Evolutionary conservation across 2,888 invertebrate genomes (phyloP), one percentile per base, ranked within the genome.

Genomic region (Ectemnius lituratus): DNA sequence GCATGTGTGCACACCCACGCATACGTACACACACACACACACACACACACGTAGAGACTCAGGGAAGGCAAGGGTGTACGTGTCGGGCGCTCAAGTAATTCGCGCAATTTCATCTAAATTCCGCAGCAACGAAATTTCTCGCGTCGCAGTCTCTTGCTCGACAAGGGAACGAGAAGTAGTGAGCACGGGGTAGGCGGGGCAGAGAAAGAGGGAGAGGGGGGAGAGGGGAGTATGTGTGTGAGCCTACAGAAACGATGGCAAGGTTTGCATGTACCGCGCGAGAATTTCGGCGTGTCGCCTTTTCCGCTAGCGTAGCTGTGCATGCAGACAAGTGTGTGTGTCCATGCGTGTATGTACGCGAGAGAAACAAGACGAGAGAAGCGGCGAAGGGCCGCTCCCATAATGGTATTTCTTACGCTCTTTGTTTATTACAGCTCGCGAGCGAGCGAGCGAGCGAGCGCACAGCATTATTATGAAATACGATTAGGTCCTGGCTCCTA

Each of bases 101-200:
- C 88, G 85, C 86, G 88, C 88, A 90, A 90, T 90, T 90, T 90
- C 89, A 90, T 90, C 88, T 88, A 90, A 90, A 90, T 90, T 90
- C 90, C 87, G 75, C 79, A 85, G 81, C 87, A 81, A 84, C 84
- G 86, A 89, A 89, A 89, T 89, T 89, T 89, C 88, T 84, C 84
- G 82, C 84, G 80, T 78, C 78, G 80, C 71, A 74, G 80, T 81
- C 79, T 78, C 73, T 76, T 67, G 57, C 67, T 56, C 63, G 49
- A 56, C 13, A 68, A 49, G 59, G 62, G 67, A 46, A 71, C 58
- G 56, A 70, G 74, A 63, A 64, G 61, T 49, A 59, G 70, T 16
- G 28, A 28, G 37, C 4, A n/a, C 28, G 23, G 46, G 18, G 20
- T 5, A 49, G 27, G 8, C 14, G 49, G 18, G n/a, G 16, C 27